Evolutionary conservation across 2,888 invertebrate genomes (phyloP).

Genomic region (Lacanobia wlatinum): DNA sequence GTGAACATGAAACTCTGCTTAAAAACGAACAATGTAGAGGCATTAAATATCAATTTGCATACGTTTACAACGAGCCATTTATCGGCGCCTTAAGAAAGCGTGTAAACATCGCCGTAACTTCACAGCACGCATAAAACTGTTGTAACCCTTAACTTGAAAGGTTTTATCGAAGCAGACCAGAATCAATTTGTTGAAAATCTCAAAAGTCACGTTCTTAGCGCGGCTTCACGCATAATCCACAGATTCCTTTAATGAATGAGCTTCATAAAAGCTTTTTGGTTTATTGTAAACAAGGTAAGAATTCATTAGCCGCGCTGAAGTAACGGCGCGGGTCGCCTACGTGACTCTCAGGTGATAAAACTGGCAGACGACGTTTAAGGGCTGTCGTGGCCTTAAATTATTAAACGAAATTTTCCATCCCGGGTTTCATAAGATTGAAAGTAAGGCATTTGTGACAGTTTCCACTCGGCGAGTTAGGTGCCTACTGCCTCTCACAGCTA

Average conservation of each 20-base stretch:
- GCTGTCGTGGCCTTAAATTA: slow-evolving; percentile 77
- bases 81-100: slow-evolving; percentile 42
- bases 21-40: slow-evolving; percentile 32
- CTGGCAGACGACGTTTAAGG: slow-evolving; percentile 72
- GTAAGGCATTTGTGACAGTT: slow-evolving; percentile 62
- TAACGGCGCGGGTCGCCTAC: slow-evolving; percentile 75
- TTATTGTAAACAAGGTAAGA: slow-evolving; percentile 87
- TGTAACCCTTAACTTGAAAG: slow-evolving; percentile 71
- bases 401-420: slow-evolving; percentile 75
- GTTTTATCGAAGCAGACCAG: slow-evolving; percentile 71
- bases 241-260: slow-evolving; percentile 82
- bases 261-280: slow-evolving; percentile 85
- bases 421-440: slow-evolving; percentile 69
- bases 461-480: slow-evolving; percentile 31
- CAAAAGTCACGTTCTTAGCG: slow-evolving; percentile 81
- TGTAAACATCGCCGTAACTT: slow-evolving; percentile 65
- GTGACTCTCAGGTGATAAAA: slow-evolving; percentile 84
- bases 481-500: slow-evolving; percentile 13
- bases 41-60: slow-evolving; percentile 59
- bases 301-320: slow-evolving; percentile 83
- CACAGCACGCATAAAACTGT: slow-evolving; percentile 65
- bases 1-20: slow-evolving; percentile 24
- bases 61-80: slow-evolving; percentile 47
- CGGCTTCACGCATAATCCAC: slow-evolving; percentile 83
- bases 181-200: slow-evolving; percentile 78